Base-by-base conservation (phyloP, 2,113 vertebrate species). In the Physeter macrocephalus region DNA sequence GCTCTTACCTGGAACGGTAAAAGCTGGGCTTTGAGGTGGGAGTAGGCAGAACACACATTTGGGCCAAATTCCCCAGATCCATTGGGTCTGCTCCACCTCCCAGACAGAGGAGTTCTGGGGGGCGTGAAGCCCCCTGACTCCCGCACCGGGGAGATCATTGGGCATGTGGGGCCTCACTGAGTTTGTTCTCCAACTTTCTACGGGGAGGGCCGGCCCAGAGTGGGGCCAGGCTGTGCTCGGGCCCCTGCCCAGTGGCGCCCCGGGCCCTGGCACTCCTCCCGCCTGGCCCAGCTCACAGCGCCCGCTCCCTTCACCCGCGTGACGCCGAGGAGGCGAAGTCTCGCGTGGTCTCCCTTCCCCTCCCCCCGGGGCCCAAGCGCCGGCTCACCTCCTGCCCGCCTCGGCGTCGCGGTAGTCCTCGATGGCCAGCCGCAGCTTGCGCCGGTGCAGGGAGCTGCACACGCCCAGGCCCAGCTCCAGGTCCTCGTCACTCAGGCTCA, bases 371-470 rank as follows among this genome's bases (percentile, higher is more conserved):
- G 2, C 34, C 13, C 0, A 1, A 18, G 29, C 0, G 15, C 43
- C 0, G 5, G 31, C 99, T 99, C 97, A 99, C 99, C 99, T 98
- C 97, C 98, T 96, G 77, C 99, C 99, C 0, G 98, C 98, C 96
- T 99, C 99, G 0, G 99, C 99, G 2, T 99, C 99, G 1, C 99
- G 98, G 98, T 99, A 99, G 97, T 99, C 99, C 96, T 99, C 99
- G 10, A 99, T 99, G 95, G 99, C 99, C 96, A 99, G 97, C 14
- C 99, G 99, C 18, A 99, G 98, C 97, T 99, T 99, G 46, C 99
- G 98, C 46, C 99, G 98, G 97, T 99, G 99, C 99, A 99, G 98
- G 80, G 99, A 98, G 93, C 98, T 99, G 98, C 98, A 98, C 91
- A 99, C 98, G 0, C 99, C 99, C 88, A 99, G 98, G 54, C 99